phyloP scores from a whole-genome alignment of 2,888 invertebrate genomes.

The Marronus borbonicus region DNA sequence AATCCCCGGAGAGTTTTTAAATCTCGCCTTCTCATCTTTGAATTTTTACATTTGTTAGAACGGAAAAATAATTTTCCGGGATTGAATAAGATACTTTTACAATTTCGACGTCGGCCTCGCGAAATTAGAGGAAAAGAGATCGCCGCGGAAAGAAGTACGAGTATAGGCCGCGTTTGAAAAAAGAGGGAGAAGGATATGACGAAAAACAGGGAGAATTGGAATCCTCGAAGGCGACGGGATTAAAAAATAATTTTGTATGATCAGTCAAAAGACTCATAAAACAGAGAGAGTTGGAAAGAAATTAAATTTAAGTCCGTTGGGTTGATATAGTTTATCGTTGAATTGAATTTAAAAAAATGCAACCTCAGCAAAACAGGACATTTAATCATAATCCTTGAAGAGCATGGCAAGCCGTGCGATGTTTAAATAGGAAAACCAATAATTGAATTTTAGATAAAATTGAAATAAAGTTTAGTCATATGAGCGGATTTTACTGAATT shows the following conservation, averaged over 20 bases:
- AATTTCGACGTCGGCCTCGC: conserved; percentile 45
- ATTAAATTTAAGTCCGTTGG: conserved; percentile 37
- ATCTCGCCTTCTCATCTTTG: conserved; percentile 47
- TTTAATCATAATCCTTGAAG: too few species aligned
- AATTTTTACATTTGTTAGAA: conserved; percentile 48
- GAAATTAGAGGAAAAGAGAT: conserved; percentile 45
- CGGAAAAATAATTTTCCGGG: conserved; percentile 49
- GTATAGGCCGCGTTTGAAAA: neutral
- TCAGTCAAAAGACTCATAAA: conserved; percentile 43
- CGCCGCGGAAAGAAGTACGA: conserved; percentile 1
- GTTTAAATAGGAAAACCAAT: too few species aligned
- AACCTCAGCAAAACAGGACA: neutral
- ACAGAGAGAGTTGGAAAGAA: conserved; percentile 28
- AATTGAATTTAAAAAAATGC: conserved; percentile 6
- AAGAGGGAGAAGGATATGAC: neutral
- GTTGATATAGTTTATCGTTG: neutral
- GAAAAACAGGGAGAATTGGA: conserved; percentile 37
- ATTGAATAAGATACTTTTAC: conserved; percentile 50
- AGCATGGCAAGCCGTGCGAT: too few species aligned
- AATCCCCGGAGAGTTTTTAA: conserved; percentile 48
- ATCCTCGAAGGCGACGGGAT: conserved; percentile 43
- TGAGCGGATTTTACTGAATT: too few species aligned
- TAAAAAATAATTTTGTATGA: conserved; percentile 45
- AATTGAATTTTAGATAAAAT: too few species aligned
- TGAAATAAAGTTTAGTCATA: too few species aligned